Evolutionary conservation across 2,113 vertebrate genomes (phyloP).

Genomic region (Notarius quadriscutis): DNA sequence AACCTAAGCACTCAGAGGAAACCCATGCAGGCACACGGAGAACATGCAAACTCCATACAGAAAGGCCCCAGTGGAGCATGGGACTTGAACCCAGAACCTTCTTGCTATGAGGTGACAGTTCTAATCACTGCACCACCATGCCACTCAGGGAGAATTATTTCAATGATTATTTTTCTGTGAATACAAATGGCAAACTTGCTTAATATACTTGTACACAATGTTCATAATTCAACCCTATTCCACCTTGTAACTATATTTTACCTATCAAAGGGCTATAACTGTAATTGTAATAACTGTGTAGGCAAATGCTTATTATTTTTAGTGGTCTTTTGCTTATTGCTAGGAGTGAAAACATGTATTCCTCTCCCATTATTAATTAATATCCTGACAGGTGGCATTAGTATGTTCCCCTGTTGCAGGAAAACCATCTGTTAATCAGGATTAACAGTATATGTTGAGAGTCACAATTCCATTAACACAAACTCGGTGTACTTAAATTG

Average conservation of each 20-base stretch:
- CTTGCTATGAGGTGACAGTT: too few species aligned
- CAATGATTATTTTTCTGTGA: background rate
- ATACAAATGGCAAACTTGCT: background rate
- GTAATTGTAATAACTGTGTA: background rate
- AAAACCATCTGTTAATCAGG: constrained; percentile 50
- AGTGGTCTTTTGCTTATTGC: constrained; percentile 4
- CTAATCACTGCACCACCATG: too few species aligned
- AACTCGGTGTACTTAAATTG: background rate
- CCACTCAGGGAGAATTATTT: background rate
- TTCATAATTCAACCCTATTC: background rate
- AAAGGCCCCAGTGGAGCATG: too few species aligned
- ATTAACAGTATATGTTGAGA: constrained; percentile 41
- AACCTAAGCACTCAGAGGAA: too few species aligned
- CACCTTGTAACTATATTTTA: background rate
- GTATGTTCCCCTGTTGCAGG: constrained; percentile 43
- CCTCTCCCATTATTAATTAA: constrained; percentile 45
- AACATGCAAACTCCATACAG: too few species aligned
- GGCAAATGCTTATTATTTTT: constrained; percentile 38
- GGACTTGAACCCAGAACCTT: too few species aligned
- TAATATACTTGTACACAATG: background rate
- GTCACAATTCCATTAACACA: constrained; percentile 38
- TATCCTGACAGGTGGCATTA: constrained; percentile 51
- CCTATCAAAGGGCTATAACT: background rate
- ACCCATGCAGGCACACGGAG: too few species aligned
- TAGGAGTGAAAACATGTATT: constrained; percentile 43